Evolutionary conservation across 2,797 vertebrate species (phyloP), one percentile per base, ranked within the genome.

Genomic region (Cichlasoma orientale): DNA sequence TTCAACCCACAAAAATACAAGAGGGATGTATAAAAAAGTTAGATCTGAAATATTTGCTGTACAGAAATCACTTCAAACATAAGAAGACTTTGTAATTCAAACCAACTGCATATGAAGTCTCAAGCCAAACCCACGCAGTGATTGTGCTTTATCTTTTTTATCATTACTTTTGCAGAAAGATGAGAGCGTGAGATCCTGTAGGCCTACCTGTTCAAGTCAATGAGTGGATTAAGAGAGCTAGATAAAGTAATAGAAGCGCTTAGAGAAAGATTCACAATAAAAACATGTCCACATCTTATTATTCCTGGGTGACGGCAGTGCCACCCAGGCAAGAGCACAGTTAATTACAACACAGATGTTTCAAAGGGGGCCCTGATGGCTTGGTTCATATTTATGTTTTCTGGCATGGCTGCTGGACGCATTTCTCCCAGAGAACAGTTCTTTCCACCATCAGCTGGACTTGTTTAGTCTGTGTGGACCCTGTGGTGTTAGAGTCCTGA

Each of bases 381-480:
- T 93, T 56, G 16, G 87, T 93, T 90, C 66, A 85, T 96, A 95
- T 96, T 95, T 95, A 95, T 95, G 93, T 94, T 95, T 96, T 96
- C 94, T 95, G 94, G 92, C 95, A 88, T 92, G 83, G 85, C 87
- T 88, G 82, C 82, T 87, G 80, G 86, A 89, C 31, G 80, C 78
- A 55, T 94, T 96, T 95, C 90, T 91, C 86, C 84, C 66, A 68
- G 77, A 91, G 92, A 95, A 95, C 95, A 91, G 94, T 95, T 95
- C 93, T 94, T 96, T 95, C 95, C 95, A 94, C 94, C 94, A 91
- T 96, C 93, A 87, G 95, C 92, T 93, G 93, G 94, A 94, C 88
- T 95, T 98, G 97, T 98, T 98, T 97, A 98, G 97, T 97, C 96
- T 98, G 96, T 91, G 95, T 88, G 87, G 93, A 93, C 85, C 89